Conservation (phyloP, 2,888 invertebrate species). For the Lepidocyrtoides sp. region DNA sequence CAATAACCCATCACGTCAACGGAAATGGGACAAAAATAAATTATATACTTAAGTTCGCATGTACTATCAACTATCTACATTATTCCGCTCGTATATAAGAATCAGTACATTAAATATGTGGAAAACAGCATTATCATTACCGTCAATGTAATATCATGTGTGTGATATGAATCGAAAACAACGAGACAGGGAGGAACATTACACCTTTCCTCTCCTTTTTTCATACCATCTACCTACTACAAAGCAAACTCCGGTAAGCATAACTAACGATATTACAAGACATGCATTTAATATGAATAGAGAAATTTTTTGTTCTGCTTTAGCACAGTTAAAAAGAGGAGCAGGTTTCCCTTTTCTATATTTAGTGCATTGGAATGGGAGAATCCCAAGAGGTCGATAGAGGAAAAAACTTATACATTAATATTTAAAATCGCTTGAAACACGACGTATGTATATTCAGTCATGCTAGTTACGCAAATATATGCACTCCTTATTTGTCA, state of each 20-base stretch:
- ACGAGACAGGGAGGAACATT: slow-evolving; percentile 5
- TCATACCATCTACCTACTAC: neutral
- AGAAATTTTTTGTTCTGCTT: slow-evolving; percentile 9
- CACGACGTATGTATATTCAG: neutral
- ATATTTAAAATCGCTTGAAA: slow-evolving; percentile 54
- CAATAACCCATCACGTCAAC: slow-evolving; percentile 36
- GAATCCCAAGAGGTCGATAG: slow-evolving; percentile 64
- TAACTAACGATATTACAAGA: slow-evolving; percentile 30
- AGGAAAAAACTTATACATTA: slow-evolving; percentile 60
- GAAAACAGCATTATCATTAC: neutral
- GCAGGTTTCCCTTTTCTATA: slow-evolving; percentile 42
- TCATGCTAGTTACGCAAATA: neutral
- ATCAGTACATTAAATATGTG: neutral
- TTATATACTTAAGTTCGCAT: too few relatives aligned
- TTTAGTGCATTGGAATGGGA: slow-evolving; percentile 58
- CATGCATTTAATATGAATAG: neutral
- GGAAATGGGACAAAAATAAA: too few relatives aligned
- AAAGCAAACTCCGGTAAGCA: neutral
- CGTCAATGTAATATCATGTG: neutral
- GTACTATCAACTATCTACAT: neutral
- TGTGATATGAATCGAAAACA: slow-evolving; percentile 32
- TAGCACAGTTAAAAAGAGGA: neutral
- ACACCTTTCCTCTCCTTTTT: slow-evolving; percentile 6
- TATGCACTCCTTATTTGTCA: neutral
- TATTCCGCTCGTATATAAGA: neutral